Base-by-base conservation (phyloP, 2,113 vertebrate genomes). In the Campylorhamphus procurvoides region DNA sequence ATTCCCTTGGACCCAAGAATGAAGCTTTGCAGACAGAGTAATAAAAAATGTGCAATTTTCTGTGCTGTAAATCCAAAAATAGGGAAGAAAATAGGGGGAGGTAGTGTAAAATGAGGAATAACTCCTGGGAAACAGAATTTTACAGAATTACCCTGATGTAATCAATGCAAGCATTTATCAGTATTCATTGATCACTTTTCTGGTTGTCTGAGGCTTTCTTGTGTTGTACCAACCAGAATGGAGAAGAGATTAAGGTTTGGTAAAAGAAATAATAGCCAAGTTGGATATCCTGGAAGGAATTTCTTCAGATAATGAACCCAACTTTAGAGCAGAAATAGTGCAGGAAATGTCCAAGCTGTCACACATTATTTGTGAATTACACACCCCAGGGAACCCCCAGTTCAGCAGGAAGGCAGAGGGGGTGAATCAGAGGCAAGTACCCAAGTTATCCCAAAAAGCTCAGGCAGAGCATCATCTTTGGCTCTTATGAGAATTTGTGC, bases 331-430 rank as follows among this genome's bases (percentile, higher is more conserved):
- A 81, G 52, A 58, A 66, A 37, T 9, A 23, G 37, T 23, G 42
- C 59, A 50, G 44, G 50, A 37, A 28, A 2, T 24, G 23, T 7
- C 58, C 33, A 16, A 6, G 22, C 23, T 37, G 58, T 44, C 35
- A 25, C 31, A 28, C 59, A 33, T 19, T 58, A 0, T 49, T 64
- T 50, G 44, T 44, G 44, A 66, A 8, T 23, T 2, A 3, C 31
- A 7, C 9, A 15, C 3, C 42, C 20, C 35, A 7, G 3, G 35
- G 42, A 8, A 14, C 40, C 42, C 50, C 12, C 6, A 72, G 25
- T 10, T 35, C 40, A 42, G 17, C 0, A 0, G 50, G 58, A 13
- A 22, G 13, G 8, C 25, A 42, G 66, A 22, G 42, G 42, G 35
- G 42, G 18, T 33, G 17, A 28, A 31, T 19, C 84, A 55, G 28